Percentiles rank a stretch among this genome's conserved stretches.
Evolutionary conservation across 2,888 invertebrate species (phyloP).

Genomic region (Pachymerium ferrugineum): DNA sequence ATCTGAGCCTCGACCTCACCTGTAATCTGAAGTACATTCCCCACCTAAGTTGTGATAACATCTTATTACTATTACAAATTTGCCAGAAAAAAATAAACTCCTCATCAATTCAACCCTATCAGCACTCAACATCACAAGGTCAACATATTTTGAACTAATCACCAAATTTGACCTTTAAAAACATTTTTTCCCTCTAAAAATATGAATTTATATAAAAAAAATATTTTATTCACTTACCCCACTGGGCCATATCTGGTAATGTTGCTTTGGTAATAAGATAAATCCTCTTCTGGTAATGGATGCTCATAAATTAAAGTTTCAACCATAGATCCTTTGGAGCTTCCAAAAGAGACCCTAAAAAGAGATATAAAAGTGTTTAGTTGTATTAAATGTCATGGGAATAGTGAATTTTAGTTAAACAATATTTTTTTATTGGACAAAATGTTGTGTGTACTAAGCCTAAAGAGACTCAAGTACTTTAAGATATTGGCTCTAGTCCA

Average conservation of each 20-base stretch:
- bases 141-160: background rate
- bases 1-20: too few relatives aligned
- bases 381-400: too few relatives aligned
- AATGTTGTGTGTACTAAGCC: background rate
- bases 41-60: too few relatives aligned
- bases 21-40: too few relatives aligned
- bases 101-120: too few relatives aligned
- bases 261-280: constrained; percentile 36
- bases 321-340: constrained; percentile 90
- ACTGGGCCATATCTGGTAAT: constrained; percentile 33
- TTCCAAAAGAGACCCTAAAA: constrained; percentile 84
- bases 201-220: background rate
- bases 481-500: background rate
- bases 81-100: too few relatives aligned
- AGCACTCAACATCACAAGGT: too few relatives aligned
- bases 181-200: background rate
- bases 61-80: too few relatives aligned
- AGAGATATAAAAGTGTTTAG: constrained; percentile 32
- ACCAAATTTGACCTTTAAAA: background rate
- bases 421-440: background rate
- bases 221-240: background rate
- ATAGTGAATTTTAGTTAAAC: too few relatives aligned
- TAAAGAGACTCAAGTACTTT: background rate
- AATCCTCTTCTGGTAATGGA: constrained; percentile 68
- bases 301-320: constrained; percentile 87